Evolutionary conservation across 2,888 invertebrate species (phyloP).

Genomic region (Cyclophora albipunctata): DNA sequence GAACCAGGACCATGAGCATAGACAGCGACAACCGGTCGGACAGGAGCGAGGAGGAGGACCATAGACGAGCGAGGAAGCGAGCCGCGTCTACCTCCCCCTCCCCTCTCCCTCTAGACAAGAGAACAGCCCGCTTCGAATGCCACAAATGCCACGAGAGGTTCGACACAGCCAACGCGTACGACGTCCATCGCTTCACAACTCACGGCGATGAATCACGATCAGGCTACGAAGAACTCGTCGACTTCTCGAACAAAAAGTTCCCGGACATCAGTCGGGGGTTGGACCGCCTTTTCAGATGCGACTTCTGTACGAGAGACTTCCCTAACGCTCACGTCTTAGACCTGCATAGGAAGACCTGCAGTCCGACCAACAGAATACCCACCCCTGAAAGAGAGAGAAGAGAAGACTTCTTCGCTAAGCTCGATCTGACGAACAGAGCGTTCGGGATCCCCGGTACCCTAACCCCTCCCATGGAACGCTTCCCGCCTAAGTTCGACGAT

Average conservation of each 20-base stretch:
- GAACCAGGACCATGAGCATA: slow-evolving; percentile 59
- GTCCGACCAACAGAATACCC: slow-evolving; percentile 47
- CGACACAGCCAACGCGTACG: slow-evolving; percentile 82
- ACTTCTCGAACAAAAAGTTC: slow-evolving; percentile 87
- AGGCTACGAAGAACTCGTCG: slow-evolving; percentile 85
- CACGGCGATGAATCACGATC: slow-evolving; percentile 77
- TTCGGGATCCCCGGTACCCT: slow-evolving; percentile 67
- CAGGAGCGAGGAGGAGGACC: slow-evolving; percentile 66
- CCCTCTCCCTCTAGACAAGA: slow-evolving; percentile 54
- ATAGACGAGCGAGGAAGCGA: slow-evolving; percentile 51
- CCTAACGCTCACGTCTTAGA: slow-evolving; percentile 80
- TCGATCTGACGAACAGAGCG: slow-evolving; percentile 84
- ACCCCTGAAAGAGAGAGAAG: slow-evolving; percentile 78
- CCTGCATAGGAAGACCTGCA: slow-evolving; percentile 76
- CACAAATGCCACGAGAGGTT: slow-evolving; percentile 83
- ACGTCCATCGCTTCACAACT: slow-evolving; percentile 79
- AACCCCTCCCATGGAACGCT: slow-evolving; percentile 60
- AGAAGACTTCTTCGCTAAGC: slow-evolving; percentile 87
- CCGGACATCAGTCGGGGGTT: slow-evolving; percentile 84
- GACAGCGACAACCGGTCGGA: slow-evolving; percentile 76
- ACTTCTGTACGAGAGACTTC: slow-evolving; percentile 82
- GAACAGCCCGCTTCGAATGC: slow-evolving; percentile 76
- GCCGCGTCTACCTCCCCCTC: slow-evolving; percentile 59
- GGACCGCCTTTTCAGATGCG: slow-evolving; percentile 81
- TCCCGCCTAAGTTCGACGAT: slow-evolving; percentile 60